Evolutionary conservation across 2,888 invertebrate species (phyloP).

Genomic region (Mesorhabditis sp.): DNA sequence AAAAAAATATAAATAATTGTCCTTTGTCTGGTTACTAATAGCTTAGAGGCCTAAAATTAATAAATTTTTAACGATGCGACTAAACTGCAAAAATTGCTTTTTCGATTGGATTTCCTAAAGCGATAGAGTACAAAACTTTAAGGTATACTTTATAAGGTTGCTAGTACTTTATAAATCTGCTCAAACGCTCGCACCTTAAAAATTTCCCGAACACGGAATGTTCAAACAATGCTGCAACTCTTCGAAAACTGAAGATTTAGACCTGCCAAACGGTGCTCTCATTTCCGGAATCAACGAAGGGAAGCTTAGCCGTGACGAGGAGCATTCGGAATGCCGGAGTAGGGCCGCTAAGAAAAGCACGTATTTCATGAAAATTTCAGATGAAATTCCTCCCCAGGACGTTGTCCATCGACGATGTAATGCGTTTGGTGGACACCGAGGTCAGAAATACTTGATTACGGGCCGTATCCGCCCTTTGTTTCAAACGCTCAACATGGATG

Average conservation of each 20-base stretch:
- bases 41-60: no score
- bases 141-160: neutral
- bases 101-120: neutral
- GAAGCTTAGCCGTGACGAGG: slow-evolving; percentile 15
- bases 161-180: no score
- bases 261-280: slow-evolving; percentile 49
- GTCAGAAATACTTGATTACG: slow-evolving; percentile 25
- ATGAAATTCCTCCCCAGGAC: slow-evolving; percentile 30
- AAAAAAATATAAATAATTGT: no score
- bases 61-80: no score
- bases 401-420: slow-evolving; percentile 53
- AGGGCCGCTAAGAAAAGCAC: slow-evolving; percentile 9
- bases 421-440: slow-evolving; percentile 40
- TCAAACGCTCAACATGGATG: neutral
- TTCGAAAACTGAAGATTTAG: neutral
- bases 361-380: slow-evolving; percentile 16
- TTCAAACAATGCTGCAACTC: no score
- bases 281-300: slow-evolving; percentile 36
- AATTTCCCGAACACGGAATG: no score
- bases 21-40: no score
- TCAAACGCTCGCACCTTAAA: no score
- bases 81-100: no score
- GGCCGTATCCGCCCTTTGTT: neutral
- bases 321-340: slow-evolving; percentile 3
- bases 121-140: neutral